Evolutionary conservation across 2,797 vertebrate species (phyloP).

Genomic region (Pipistrellus pygmaeus): DNA sequence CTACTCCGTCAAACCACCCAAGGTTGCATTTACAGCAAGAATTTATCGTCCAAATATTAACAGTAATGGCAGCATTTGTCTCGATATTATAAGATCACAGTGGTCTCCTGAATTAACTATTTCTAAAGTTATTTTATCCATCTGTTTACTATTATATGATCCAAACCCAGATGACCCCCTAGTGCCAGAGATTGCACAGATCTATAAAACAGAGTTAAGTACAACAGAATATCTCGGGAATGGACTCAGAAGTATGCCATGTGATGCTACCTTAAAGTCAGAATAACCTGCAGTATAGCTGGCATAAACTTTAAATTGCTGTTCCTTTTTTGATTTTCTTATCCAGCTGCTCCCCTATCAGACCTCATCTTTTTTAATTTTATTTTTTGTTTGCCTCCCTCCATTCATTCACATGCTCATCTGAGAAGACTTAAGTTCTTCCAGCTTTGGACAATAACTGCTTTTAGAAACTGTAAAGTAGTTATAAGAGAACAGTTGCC

Average conservation of each 20-base stretch:
- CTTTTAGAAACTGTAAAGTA: conserved; percentile 94
- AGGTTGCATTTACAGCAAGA: no score
- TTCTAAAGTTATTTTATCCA: conserved; percentile 99
- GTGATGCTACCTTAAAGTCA: conserved; percentile 93
- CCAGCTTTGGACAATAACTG: conserved; percentile 94
- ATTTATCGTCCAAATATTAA: conserved; percentile 95
- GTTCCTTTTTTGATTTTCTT: conserved; percentile 94
- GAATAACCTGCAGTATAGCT: conserved; percentile 95
- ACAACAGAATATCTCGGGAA: conserved; percentile 99
- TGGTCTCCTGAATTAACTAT: conserved; percentile 97
- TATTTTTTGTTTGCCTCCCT: conserved; percentile 91
- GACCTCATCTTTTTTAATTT: conserved; percentile 91
- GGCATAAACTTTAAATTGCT: conserved; percentile 96
- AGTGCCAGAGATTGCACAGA: conserved; percentile 99
- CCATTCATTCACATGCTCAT: conserved; percentile 93
- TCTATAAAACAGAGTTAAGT: conserved; percentile 97
- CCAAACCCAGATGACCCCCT: conserved; percentile 98
- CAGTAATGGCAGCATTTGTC: conserved; percentile 98
- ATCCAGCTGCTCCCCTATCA: conserved; percentile 92
- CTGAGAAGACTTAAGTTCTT: conserved; percentile 95
- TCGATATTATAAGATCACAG: conserved; percentile 96
- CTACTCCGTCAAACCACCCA: no score
- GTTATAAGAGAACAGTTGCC: conserved; percentile 92
- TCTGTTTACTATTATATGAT: conserved; percentile 99
- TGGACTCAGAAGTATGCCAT: conserved; percentile 99